Conservation (phyloP, 1,140 invertebrate species). For the Hetaerina americana region DNA sequence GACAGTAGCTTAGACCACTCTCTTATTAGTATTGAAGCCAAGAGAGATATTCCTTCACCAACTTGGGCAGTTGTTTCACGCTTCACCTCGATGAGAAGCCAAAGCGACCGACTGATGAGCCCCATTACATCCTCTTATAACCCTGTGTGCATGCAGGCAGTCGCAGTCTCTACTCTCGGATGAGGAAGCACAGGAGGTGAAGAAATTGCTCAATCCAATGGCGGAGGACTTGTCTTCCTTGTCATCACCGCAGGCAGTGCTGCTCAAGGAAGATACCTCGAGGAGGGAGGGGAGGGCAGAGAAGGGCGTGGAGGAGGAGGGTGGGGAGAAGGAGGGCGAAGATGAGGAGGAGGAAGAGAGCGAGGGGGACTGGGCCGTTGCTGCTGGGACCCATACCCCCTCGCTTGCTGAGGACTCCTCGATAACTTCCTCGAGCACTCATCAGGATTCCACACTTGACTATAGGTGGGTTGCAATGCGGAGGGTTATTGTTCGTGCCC, state of each 20-base stretch:
- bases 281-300: not conserved
- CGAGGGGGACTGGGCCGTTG: slow-evolving; percentile 40
- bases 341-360: slow-evolving; percentile 35
- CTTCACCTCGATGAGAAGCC: too few relatives aligned
- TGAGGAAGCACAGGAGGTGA: slow-evolving; percentile 74
- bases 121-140: too few relatives aligned
- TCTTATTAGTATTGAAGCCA: too few relatives aligned
- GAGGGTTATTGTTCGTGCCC: too few relatives aligned
- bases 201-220: slow-evolving; percentile 19
- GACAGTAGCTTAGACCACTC: too few relatives aligned
- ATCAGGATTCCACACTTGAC: slow-evolving; percentile 32
- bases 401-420: slow-evolving; percentile 19
- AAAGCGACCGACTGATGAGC: too few relatives aligned
- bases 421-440: not conserved
- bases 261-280: slow-evolving; percentile 21
- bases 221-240: not conserved
- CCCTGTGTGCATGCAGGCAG: too few relatives aligned
- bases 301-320: slow-evolving; percentile 2
- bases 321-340: slow-evolving; percentile 24
- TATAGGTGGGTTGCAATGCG: slow-evolving; percentile 31
- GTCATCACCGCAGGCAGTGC: slow-evolving; percentile 17
- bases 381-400: slow-evolving; percentile 38
- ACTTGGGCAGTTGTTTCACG: too few relatives aligned
- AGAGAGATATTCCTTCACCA: too few relatives aligned
- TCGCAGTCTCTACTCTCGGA: slow-evolving; percentile 65